These are phyloP conservation scores for Phrynocephalus versicolor DNA, from an alignment of 2,113 vertebrate genomes.

Conservation along the genomic window DNA sequence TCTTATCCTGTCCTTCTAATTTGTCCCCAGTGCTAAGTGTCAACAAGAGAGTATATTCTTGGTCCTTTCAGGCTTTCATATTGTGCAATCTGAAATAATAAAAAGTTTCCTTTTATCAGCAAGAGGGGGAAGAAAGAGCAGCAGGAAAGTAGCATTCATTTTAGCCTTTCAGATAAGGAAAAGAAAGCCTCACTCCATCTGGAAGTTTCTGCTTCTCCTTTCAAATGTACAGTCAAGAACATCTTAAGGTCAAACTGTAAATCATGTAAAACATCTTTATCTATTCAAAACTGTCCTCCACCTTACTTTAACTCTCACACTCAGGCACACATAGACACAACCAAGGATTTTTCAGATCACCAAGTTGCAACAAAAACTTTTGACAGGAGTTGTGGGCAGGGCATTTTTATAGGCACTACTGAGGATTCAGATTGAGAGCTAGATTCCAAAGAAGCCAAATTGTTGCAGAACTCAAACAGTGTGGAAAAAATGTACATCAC, in stretches of 20 bases:
- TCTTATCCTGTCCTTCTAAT: background rate
- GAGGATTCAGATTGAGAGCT: conserved; percentile 7
- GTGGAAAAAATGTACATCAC: background rate
- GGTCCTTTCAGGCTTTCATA: conserved; percentile 33
- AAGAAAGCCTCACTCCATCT: conserved; percentile 54
- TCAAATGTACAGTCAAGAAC: conserved; percentile 54
- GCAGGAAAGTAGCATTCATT: conserved; percentile 63
- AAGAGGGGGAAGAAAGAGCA: conserved; percentile 30
- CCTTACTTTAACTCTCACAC: conserved; percentile 8
- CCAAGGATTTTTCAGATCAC: background rate
- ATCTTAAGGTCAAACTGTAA: conserved; percentile 74
- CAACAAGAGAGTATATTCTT: background rate
- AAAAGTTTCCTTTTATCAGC: conserved; percentile 59
- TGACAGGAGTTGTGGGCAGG: conserved; percentile 2
- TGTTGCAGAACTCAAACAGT: background rate
- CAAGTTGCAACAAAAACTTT: conserved; percentile 45
- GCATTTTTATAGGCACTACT: background rate
- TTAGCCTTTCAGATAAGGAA: conserved; percentile 70
- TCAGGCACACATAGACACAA: background rate
- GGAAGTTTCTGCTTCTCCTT: conserved; percentile 55
- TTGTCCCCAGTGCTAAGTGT: background rate
- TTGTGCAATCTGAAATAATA: conserved; percentile 44
- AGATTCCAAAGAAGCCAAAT: background rate
- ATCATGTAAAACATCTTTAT: conserved; percentile 70
- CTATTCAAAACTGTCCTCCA: conserved; percentile 48